Evolutionary conservation across 2,113 vertebrate species (phyloP), one percentile per base, ranked within the genome.

Genomic region (Crotalus horridus): DNA sequence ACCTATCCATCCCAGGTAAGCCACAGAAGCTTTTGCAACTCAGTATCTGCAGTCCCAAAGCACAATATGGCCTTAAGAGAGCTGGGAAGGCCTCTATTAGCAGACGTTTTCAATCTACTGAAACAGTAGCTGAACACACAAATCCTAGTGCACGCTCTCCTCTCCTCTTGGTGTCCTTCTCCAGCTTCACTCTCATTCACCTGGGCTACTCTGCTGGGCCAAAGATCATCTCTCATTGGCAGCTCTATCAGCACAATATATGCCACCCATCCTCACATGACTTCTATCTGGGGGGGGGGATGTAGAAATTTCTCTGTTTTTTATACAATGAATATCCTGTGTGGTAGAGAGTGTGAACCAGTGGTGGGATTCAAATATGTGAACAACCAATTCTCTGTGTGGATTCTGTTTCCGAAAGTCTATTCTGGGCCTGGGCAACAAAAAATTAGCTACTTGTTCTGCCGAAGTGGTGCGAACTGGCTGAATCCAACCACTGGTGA

Each of bases 1-100:
- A 98, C 96, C n/a, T 98, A 98, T 0, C 96, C 98, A 11, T 98
- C 98, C 20, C 74, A 21, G 39, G 98, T 99, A 95, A 98, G 98
- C 48, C 6, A 39, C 15, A 20, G 17, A 81, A 39, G 17, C 7
- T 43, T 85, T 29, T 9, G 54, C 23, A 51, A 24, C 54, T 56
- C 33, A 24, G 1, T 74, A 39, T 3, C n/a, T 33, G 12, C 29
- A 69, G 12, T 33, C 64, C 26, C 64, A 69, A 69, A 69, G 61
- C 61, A 69, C 29, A 69, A 33, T 69, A n/a, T 33, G 64, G 64
- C 15, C 2, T 33, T 3, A 0, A 39, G 69, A 20, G 2, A 39
- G 6, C 6, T 81, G 2, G 33, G 6, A 81, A 81, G 69, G n/a
- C 15, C 69, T 81, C 69, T 15, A 39, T 81, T 33, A 81, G n/a